Conservation (phyloP, 2,113 vertebrate genomes). For the Phaethornis superciliosus region DNA sequence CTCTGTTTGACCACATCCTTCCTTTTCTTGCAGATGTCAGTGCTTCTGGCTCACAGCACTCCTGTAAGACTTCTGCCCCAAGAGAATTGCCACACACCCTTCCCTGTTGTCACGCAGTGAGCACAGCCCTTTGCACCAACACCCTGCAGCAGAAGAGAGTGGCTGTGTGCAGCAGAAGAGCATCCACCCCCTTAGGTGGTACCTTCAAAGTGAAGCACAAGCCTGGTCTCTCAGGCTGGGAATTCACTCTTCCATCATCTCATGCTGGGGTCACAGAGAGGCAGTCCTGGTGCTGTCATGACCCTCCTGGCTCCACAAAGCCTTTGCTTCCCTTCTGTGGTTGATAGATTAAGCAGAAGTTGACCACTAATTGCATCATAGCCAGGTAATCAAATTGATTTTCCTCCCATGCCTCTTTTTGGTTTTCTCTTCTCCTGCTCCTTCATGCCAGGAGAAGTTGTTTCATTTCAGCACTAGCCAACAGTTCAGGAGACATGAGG, state of each 20-base stretch:
- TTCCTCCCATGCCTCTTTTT: background rate
- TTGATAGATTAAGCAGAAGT: background rate
- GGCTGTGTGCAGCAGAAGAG: background rate
- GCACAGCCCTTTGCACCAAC: background rate
- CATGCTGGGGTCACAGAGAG: background rate
- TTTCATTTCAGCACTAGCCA: background rate
- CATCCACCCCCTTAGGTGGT: background rate
- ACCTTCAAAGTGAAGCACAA: background rate
- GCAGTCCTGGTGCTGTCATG: background rate
- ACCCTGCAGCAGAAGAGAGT: background rate
- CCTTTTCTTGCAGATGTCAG: background rate
- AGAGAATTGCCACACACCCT: background rate
- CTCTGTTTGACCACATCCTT: background rate
- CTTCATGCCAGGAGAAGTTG: background rate
- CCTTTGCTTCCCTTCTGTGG: background rate
- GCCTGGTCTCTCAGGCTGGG: background rate
- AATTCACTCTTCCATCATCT: background rate
- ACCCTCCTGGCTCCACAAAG: background rate
- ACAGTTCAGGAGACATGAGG: background rate
- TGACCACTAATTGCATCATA: background rate
- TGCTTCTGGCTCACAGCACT: background rate
- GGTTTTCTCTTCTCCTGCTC: background rate
- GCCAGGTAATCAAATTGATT: background rate
- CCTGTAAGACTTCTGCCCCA: background rate
- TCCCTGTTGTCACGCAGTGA: background rate